Base-by-base conservation (phyloP, 2,888 invertebrate genomes). In the Drosophila diplacantha region DNA sequence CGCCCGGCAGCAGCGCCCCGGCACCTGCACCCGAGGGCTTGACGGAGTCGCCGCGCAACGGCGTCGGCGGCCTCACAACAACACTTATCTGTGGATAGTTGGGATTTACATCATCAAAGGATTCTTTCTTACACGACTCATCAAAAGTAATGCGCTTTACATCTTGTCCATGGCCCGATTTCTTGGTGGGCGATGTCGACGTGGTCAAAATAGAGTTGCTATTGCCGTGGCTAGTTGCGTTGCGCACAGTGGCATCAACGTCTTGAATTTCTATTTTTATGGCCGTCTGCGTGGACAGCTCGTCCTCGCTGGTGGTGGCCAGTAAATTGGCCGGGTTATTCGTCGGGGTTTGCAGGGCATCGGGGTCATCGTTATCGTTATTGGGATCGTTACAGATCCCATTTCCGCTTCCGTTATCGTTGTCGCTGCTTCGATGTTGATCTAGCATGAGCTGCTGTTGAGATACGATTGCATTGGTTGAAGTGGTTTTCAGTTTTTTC, bases 51-150 rank as follows among this genome's bases (percentile, higher is more conserved):
- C 91, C 92, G 80, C 91, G 90, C 64, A 92, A 91, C 46, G 93
- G 93, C 55, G 94, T 93, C 41, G 94, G 93, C 69, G 93, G 93
- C 84, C 94, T 92, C 38, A 93, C 93, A 49, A 93, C 91, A 38
- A 93, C 93, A 86, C 92, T 92, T 62, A 93, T 93, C 89, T 91
- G 92, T 69, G 93, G 93, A 87, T 86, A 85, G 85, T 86, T 86
- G 63, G 87, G 87, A 84, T 84, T 86, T 84, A 87, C 88, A 85
- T 88, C 87, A 86, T 88, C 88, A 85, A 87, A 85, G 74, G 88
- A 88, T 86, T 88, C 88, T 85, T 88, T 87, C 82, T 88, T 88
- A 87, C 88, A 88, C 69, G 88, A 88, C 78, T 87, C 88, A 86
- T 88, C 89, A 86, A 88, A 88, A 85, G 88, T 88, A 75, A 88